Evolutionary conservation across 2,888 invertebrate genomes (phyloP).

Genomic region (Archips crataeganus): DNA sequence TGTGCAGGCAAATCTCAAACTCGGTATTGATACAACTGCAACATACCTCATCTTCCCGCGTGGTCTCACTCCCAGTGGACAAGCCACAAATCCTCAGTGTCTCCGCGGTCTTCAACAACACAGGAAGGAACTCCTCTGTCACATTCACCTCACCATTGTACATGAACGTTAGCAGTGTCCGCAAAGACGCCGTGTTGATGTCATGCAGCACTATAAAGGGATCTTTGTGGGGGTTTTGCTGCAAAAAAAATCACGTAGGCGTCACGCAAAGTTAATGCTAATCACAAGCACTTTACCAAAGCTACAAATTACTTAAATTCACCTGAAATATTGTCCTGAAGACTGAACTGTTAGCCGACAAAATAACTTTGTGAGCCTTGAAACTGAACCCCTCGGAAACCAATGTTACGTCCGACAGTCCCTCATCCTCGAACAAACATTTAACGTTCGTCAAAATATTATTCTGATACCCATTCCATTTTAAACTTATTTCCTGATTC

Average conservation of each 20-base stretch:
- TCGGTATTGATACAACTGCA: background rate
- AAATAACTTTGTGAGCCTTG: conserved; percentile 89
- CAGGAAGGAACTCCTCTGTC: conserved; percentile 88
- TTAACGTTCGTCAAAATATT: conserved; percentile 88
- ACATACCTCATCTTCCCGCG: conserved; percentile 76
- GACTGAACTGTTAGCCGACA: conserved; percentile 89
- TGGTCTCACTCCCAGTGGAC: conserved; percentile 84
- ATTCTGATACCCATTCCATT: conserved; percentile 89
- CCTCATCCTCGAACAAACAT: conserved; percentile 87
- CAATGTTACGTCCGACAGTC: conserved; percentile 88
- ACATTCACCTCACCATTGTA: conserved; percentile 91
- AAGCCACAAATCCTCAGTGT: conserved; percentile 89
- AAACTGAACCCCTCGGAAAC: conserved; percentile 88
- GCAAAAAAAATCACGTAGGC: conserved; percentile 75
- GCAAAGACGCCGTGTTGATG: conserved; percentile 88
- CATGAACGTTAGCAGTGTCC: conserved; percentile 89
- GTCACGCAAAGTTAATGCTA: conserved; percentile 54
- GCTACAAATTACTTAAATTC: conserved; percentile 45
- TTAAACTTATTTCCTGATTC: conserved; percentile 88
- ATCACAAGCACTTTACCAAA: conserved; percentile 13
- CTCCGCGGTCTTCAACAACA: conserved; percentile 89
- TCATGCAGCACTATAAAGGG: conserved; percentile 91
- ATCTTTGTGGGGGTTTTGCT: conserved; percentile 91
- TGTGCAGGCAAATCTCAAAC: too few relatives aligned
- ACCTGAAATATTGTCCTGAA: conserved; percentile 88